Evolutionary conservation across 2,797 vertebrate genomes (phyloP), one percentile per base, ranked within the genome.

Genomic region (Danio tinwini): DNA sequence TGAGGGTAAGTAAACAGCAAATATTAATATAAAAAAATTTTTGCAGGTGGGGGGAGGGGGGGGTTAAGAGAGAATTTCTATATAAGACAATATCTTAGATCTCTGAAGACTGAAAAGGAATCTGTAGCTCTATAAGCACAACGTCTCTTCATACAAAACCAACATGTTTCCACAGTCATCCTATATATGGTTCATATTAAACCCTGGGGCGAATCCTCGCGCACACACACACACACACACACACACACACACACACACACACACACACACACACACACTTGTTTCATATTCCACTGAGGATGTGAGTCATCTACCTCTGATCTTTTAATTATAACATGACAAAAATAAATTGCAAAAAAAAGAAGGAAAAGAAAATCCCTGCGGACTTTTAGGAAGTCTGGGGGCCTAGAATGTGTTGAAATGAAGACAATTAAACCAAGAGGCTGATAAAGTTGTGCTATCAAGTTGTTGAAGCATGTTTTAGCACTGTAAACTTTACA

Each of bases 271-370:
- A 82, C 83, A 78, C 45, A 49, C 74, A 80, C 82, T 85, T 83
- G 71, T 81, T 76, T 81, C 17, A 71, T 14, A 67, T 78, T 70
- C 39, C 11, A 42, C 47, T 58, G 68, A 76, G 80, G 73, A 83
- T 80, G 49, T 76, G 69, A 82, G 55, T 85, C 73, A 82, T 69
- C 61, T 75, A 39, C 53, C 40, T 74, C 55, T 70, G 53, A 80
- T 77, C 50, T 76, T 83, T 83, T 77, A 80, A 86, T 84, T 82
- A 80, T 84, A 84, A 81, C 65, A 75, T 84, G 56, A 55, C 58
- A 80, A 71, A 82, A 82, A 80, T 56, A 29, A n/a, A 76, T 67
- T 17, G 76, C 1, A 40, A 71, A 64, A 74, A 67, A 68, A 59
- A 59, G 5, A n/a, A 11, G 2, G 0, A 6, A 12, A 63, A 73